Evolutionary conservation across 2,113 vertebrate species (phyloP), one percentile per base, ranked within the genome.

Genomic region (Rhea pennata): DNA sequence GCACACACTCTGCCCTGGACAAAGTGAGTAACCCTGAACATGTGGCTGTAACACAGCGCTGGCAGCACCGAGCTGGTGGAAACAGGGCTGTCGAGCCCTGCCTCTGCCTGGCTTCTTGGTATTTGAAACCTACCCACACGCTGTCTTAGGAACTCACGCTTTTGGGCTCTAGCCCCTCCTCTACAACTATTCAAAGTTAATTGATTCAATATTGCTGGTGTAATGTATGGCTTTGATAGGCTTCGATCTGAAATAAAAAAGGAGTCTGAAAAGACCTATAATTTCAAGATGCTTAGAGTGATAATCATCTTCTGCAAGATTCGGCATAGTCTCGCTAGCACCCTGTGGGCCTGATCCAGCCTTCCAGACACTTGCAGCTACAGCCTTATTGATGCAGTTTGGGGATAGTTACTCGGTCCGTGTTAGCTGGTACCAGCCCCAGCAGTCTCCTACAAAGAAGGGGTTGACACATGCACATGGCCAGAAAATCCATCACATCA

Each of bases 231-330:
- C 65, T 73, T 51, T 59, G 26, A 13, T 54, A 66, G 50, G 54
- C 36, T 90, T 95, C 80, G 15, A 22, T 66, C 64, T 77, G 86
- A 93, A 77, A 79, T 29, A 85, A 73, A 71, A 17, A 90, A 80
- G 0, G 2, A 90, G 5, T 26, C 56, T 74, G 54, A 71, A 51
- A 94, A 90, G 20, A 54, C 31, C 31, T 33, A 36, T 21, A 59
- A 31, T 74, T 4, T 81, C 54, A 54, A 58, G 10, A 62, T 58
- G 66, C 53, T 50, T 44, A 54, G 42, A 4, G 9, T 31, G 8
- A n/a, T 66, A 48, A 33, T 10, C 33, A 50, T 23, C 3, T 67
- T 80, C 76, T 59, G 54, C 62, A 78, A 64, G 40, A 67, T 62
- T 83, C 50, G 65, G 27, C 29, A 64, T 27, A 36, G 14, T 62